Evolutionary conservation across 2,113 vertebrate species (phyloP).

Genomic region (Meleagris gallopavo): DNA sequence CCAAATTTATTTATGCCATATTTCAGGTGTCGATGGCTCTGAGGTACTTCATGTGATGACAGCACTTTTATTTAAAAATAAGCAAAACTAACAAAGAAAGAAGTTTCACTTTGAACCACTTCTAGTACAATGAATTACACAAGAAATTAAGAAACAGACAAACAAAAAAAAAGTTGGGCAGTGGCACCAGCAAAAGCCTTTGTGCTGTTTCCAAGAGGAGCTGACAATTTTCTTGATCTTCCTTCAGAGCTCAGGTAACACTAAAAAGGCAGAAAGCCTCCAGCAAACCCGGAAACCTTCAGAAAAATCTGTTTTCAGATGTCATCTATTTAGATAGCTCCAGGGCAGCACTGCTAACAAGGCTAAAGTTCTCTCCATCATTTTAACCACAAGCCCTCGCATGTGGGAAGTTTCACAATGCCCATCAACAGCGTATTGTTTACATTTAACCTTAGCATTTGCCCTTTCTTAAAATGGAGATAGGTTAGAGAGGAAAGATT

Average conservation of each 20-base stretch:
- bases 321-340: neutral
- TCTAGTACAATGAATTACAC: neutral
- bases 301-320: neutral
- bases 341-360: neutral
- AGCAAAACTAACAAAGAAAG: neutral
- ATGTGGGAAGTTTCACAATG: neutral
- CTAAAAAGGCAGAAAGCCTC: neutral
- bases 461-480: neutral
- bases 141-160: neutral
- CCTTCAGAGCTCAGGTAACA: neutral
- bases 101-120: constrained; percentile 21
- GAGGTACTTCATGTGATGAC: neutral
- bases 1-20: neutral
- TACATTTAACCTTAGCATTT: constrained; percentile 7
- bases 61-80: neutral
- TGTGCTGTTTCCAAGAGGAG: neutral
- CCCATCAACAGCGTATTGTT: neutral
- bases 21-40: constrained; percentile 14
- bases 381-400: neutral
- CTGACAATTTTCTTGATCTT: neutral
- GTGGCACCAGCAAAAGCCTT: neutral
- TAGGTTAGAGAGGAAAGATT: neutral
- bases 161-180: neutral
- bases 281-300: neutral
- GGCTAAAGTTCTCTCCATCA: neutral